A percentile compares a stretch with the other conserved stretches of the same genome.
Evolutionary conservation across 1,140 invertebrate genomes (phyloP).

Genomic region (roundworm (Caenorhabditis elegans)): DNA sequence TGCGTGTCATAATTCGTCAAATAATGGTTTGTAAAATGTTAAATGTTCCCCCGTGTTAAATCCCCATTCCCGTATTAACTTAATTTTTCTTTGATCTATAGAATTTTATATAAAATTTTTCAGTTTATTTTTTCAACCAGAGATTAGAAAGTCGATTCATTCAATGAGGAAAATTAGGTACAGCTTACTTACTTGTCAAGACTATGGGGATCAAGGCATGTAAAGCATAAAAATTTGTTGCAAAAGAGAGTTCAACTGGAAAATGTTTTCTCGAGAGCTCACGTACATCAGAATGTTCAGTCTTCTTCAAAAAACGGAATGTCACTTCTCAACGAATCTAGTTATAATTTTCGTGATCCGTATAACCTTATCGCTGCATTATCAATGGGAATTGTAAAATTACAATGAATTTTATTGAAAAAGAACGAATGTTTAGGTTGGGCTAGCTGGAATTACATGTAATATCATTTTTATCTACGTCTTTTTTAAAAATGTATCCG

Average conservation of each 20-base stretch:
- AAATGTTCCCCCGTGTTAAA: no score
- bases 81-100: no score
- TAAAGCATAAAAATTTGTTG: no score
- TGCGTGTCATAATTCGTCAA: no score
- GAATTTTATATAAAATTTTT: no score
- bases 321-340: background rate
- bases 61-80: no score
- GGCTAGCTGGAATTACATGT: background rate
- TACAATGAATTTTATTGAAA: background rate
- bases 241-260: background rate
- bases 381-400: background rate
- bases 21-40: no score
- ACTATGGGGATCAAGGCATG: background rate
- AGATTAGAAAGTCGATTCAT: no score
- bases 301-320: background rate
- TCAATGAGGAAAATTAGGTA: background rate
- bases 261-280: background rate
- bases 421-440: background rate
- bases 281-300: background rate
- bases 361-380: background rate
- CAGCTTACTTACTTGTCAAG: background rate
- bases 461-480: background rate
- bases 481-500: background rate
- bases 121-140: no score
- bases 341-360: background rate